Conservation (phyloP, 1,140 invertebrate species). For the Leptopilina boulardi region DNA sequence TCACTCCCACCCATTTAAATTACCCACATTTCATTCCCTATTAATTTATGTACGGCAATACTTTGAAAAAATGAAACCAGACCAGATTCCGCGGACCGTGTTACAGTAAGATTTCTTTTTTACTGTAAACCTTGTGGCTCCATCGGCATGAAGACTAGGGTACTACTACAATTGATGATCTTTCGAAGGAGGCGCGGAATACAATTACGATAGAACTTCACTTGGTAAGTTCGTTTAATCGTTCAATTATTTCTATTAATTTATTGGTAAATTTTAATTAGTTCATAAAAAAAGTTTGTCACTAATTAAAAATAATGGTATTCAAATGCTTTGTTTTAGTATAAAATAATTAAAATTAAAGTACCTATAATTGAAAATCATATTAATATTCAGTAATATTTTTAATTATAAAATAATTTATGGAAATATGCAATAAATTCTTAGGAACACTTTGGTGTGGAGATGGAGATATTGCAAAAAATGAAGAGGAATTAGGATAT, state of each 20-base stretch:
- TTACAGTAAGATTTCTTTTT: neutral
- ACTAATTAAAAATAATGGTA: too few relatives aligned
- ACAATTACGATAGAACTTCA: slow-evolving; percentile 30
- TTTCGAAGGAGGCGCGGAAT: neutral
- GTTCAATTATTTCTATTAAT: too few relatives aligned
- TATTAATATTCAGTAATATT: too few relatives aligned
- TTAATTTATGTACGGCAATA: neutral
- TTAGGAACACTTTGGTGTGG: slow-evolving; percentile 39
- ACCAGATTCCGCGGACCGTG: neutral
- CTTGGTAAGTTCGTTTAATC: slow-evolving; percentile 24
- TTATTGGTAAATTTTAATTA: too few relatives aligned
- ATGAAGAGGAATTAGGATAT: slow-evolving; percentile 31
- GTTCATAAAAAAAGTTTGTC: too few relatives aligned
- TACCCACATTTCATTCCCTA: neutral
- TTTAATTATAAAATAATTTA: too few relatives aligned
- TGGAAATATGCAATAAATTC: too few relatives aligned
- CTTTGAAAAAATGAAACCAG: neutral
- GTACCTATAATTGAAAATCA: too few relatives aligned
- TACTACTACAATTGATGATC: slow-evolving; percentile 40
- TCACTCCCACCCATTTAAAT: neutral
- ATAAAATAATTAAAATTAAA: too few relatives aligned
- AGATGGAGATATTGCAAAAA: slow-evolving; percentile 19
- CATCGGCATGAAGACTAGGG: neutral
- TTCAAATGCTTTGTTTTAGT: too few relatives aligned
- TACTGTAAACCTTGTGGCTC: slow-evolving; percentile 1